Evolutionary conservation across 2,888 invertebrate genomes (phyloP).

Genomic region (Ennomos quercinarius): DNA sequence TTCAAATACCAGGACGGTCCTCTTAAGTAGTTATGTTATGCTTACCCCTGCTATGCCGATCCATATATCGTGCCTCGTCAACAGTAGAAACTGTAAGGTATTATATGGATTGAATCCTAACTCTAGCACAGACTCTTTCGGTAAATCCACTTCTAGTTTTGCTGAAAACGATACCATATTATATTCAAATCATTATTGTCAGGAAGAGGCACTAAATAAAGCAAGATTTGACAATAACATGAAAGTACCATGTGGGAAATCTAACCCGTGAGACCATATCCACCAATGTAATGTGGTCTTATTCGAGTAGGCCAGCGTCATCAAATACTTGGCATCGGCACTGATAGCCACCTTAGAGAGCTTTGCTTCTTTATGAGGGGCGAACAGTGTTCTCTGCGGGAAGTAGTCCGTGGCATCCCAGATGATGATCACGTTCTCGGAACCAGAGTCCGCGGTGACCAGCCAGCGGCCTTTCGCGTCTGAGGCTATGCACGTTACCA

Average conservation of each 20-base stretch:
- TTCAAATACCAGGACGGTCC: too few species aligned
- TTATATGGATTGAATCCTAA: conserved; percentile 69
- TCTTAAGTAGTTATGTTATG: conserved; percentile 1
- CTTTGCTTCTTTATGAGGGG: conserved; percentile 74
- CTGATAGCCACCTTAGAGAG: conserved; percentile 79
- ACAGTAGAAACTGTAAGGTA: conserved; percentile 64
- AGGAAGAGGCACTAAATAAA: too few species aligned
- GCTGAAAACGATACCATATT: conserved; percentile 46
- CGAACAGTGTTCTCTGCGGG: conserved; percentile 83
- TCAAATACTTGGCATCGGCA: conserved; percentile 83
- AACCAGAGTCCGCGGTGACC: conserved; percentile 84
- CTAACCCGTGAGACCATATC: conserved; percentile 86
- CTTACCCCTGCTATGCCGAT: conserved; percentile 55
- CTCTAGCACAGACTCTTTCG: conserved; percentile 55
- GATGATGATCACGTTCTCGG: conserved; percentile 84
- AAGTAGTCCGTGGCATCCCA: conserved; percentile 83
- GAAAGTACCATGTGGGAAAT: conserved; percentile 80
- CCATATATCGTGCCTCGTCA: conserved; percentile 69
- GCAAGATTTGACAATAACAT: not conserved
- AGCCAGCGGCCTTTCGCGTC: conserved; percentile 84
- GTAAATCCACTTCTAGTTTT: conserved; percentile 47
- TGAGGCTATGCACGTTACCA: conserved; percentile 76
- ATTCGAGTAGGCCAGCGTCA: conserved; percentile 81
- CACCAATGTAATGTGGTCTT: conserved; percentile 83
- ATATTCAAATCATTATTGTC: too few species aligned